Evolutionary conservation across 2,113 vertebrate genomes (phyloP).

Genomic region (Bos javanicus): DNA sequence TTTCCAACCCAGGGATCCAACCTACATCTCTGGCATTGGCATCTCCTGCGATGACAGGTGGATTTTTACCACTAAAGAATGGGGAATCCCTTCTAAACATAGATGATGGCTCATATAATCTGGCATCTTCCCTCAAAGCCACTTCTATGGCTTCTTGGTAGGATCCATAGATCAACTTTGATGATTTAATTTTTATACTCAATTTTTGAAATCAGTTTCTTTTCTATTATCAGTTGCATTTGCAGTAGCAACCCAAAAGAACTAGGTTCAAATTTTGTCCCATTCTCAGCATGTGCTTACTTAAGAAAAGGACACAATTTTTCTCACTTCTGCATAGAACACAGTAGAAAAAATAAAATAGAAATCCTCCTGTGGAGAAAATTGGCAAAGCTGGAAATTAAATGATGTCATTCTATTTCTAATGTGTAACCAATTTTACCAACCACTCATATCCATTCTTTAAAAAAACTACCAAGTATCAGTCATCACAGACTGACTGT

Average conservation of each 20-base stretch:
- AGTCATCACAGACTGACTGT: not conserved
- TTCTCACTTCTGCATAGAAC: not conserved
- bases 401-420: not conserved
- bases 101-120: not conserved
- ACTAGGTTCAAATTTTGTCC: not conserved
- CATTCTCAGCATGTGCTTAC: not conserved
- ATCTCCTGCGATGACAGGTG: not conserved
- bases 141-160: not conserved
- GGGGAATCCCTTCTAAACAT: not conserved
- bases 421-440: not conserved
- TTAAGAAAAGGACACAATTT: not conserved
- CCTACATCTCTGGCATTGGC: accelerated
- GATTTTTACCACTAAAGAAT: not conserved
- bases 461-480: not conserved
- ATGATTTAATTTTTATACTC: not conserved
- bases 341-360: not conserved
- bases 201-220: not conserved
- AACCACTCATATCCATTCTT: not conserved
- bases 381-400: not conserved
- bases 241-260: not conserved
- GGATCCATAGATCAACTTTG: not conserved
- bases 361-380: not conserved
- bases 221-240: not conserved
- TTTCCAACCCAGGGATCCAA: not conserved
- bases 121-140: not conserved